Evolutionary conservation across 2,888 invertebrate genomes (phyloP).

Genomic region (Drosophila barbarae): DNA sequence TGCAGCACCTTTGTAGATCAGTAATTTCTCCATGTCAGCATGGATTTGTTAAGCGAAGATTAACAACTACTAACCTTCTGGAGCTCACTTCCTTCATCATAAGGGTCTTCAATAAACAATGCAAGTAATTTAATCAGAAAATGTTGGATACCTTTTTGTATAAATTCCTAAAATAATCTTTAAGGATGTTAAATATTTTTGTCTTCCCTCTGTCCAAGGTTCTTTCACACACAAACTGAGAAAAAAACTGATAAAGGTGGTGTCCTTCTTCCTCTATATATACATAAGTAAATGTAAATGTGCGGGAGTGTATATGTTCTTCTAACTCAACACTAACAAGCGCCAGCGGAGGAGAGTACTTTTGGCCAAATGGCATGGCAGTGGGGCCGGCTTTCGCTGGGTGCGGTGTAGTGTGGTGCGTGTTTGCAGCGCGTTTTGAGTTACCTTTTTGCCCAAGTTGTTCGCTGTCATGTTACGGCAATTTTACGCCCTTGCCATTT

Average conservation of each 20-base stretch:
- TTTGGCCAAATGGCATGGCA: conserved; percentile 61
- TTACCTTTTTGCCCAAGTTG: conserved; percentile 67
- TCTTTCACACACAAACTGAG: conserved; percentile 1
- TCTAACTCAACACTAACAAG: conserved; percentile 65
- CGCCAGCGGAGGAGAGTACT: conserved; percentile 54
- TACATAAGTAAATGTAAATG: conserved; percentile 27
- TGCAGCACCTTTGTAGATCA: no score
- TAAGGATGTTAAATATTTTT: not conserved
- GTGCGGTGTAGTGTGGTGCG: conserved; percentile 48
- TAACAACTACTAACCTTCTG: no score
- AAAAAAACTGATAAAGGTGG: conserved; percentile 50
- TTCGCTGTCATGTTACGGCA: conserved; percentile 72
- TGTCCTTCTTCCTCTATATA: conserved; percentile 4
- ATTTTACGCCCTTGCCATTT: conserved; percentile 70
- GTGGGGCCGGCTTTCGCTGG: conserved; percentile 24
- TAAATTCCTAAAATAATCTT: not conserved
- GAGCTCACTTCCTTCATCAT: no score
- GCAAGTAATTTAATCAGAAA: not conserved
- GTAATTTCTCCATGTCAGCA: no score
- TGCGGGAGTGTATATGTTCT: conserved; percentile 15
- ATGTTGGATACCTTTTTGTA: no score
- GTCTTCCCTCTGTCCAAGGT: not conserved
- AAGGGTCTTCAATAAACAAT: conserved; percentile 3
- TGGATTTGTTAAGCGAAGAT: no score
- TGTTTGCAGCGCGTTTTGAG: conserved; percentile 65